phyloP scores from a whole-genome alignment of 2,113 vertebrate species.

The Paramormyrops kingsleyae region DNA sequence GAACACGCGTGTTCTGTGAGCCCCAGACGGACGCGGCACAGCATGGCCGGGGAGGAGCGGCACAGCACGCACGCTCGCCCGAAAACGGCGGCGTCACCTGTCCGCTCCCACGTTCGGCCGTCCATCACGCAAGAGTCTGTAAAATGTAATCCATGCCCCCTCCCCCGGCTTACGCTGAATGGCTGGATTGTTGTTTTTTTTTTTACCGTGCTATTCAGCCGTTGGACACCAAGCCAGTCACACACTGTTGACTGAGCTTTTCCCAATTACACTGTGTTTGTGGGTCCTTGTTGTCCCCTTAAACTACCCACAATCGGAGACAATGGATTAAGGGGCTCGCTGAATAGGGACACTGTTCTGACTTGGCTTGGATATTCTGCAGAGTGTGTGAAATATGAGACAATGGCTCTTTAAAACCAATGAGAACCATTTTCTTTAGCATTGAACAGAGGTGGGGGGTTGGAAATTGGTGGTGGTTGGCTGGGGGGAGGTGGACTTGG shows the following conservation, averaged over 20 bases:
- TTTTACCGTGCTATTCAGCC: not conserved
- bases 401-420: constrained; percentile 45
- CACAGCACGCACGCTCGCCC: not conserved
- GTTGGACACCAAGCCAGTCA: constrained; percentile 16
- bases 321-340: constrained; percentile 26
- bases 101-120: not conserved
- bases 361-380: constrained; percentile 28
- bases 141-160: constrained; percentile 1
- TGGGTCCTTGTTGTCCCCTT: constrained; percentile 22
- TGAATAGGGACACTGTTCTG: constrained; percentile 40
- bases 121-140: not conserved
- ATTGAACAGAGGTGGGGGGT: constrained; percentile 26
- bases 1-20: not conserved
- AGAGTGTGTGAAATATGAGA: constrained; percentile 42
- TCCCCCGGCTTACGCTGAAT: constrained; percentile 4
- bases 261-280: constrained; percentile 22
- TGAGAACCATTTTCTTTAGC: constrained; percentile 41
- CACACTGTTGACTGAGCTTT: constrained; percentile 12
- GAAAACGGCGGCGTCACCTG: not conserved
- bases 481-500: constrained; percentile 16
- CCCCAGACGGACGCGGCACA: not conserved
- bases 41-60: too few relatives aligned
- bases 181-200: constrained; percentile 10
- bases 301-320: constrained; percentile 11
- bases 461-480: constrained; percentile 5